A percentile compares a stretch with the other conserved stretches of the same genome.
Evolutionary conservation across 2,113 vertebrate genomes (phyloP).

Genomic region (Melanerpes aurifrons): DNA sequence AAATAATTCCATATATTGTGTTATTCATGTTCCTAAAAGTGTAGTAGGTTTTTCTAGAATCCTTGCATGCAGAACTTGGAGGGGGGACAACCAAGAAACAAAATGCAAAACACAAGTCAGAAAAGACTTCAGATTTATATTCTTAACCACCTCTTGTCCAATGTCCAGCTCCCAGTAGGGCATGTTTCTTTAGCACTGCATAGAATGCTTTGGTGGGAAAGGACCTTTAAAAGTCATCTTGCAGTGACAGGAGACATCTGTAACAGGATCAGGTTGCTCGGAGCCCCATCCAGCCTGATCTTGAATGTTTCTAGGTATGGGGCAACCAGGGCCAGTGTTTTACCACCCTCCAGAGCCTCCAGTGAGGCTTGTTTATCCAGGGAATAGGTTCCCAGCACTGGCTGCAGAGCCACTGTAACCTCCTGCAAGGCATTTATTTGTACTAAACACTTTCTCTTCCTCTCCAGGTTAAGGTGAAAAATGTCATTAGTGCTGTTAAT

Average conservation of each 20-base stretch:
- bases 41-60: neutral
- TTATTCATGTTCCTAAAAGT: neutral
- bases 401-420: neutral
- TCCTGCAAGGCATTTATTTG: neutral
- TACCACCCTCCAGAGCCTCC: no score
- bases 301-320: no score
- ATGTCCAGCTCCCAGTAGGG: neutral
- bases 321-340: no score
- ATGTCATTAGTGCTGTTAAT: constrained; percentile 79
- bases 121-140: neutral
- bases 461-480: constrained; percentile 81
- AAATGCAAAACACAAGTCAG: neutral
- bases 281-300: no score
- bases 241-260: no score
- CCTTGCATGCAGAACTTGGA: neutral
- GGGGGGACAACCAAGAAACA: neutral
- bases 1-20: neutral
- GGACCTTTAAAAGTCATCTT: no score
- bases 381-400: neutral
- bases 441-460: neutral
- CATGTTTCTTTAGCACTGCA: neutral
- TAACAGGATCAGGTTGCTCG: no score
- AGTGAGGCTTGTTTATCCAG: neutral
- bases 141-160: neutral
- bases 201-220: no score